phyloP scores from a whole-genome alignment of 2,888 invertebrate genomes.

The Dryadula phaetusa region DNA sequence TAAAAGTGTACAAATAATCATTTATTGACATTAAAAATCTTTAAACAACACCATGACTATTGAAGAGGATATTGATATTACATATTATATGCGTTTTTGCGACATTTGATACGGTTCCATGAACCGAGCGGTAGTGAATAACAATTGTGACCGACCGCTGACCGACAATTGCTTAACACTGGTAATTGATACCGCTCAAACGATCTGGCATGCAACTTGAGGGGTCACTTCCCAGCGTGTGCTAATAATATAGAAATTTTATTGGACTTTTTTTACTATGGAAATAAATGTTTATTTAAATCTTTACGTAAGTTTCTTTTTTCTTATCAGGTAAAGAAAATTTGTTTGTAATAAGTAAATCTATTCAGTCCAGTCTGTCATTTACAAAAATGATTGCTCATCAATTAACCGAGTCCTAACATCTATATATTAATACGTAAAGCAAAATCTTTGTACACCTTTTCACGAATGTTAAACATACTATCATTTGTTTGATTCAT shows the following conservation, averaged over 20 bases:
- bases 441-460: too few species aligned
- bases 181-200: slow-evolving; percentile 58
- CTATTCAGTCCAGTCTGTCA: too few species aligned
- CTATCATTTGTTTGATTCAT: too few species aligned
- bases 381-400: too few species aligned
- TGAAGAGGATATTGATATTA: not conserved
- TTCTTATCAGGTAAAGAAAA: too few species aligned
- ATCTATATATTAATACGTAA: too few species aligned
- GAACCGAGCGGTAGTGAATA: slow-evolving; percentile 55
- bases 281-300: too few species aligned
- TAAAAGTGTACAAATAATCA: not conserved
- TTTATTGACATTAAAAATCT: slow-evolving; percentile 14
- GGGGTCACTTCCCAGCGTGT: slow-evolving; percentile 14
- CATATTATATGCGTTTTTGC: slow-evolving; percentile 24
- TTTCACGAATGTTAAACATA: too few species aligned
- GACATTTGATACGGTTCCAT: slow-evolving; percentile 52
- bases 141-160: slow-evolving; percentile 56
- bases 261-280: not conserved
- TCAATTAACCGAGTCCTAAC: too few species aligned
- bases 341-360: too few species aligned
- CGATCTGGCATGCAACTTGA: slow-evolving; percentile 26
- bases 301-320: too few species aligned
- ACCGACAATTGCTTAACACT: slow-evolving; percentile 63
- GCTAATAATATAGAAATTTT: not conserved
- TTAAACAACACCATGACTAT: not conserved